Conservation (phyloP, 2,888 invertebrate genomes). For the Muschampia plurimacula region DNA sequence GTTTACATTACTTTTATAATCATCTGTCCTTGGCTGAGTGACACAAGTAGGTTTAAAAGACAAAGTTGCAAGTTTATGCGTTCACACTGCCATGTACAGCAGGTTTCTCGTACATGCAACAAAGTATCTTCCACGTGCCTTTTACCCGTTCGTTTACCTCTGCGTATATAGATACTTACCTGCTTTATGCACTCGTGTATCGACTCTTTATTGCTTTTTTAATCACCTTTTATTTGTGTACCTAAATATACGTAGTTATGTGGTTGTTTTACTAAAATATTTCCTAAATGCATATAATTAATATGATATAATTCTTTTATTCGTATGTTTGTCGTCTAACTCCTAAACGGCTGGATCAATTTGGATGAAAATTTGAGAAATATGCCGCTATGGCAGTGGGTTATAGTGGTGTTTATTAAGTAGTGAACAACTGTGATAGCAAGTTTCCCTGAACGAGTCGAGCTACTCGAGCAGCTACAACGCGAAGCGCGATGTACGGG, state of each 20-base stretch:
- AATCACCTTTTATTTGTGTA: not conserved
- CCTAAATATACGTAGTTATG: not conserved
- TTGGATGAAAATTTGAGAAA: too few species aligned
- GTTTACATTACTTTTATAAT: not conserved
- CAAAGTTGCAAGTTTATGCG: conserved; percentile 6
- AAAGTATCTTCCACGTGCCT: conserved; percentile 25
- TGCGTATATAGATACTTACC: conserved; percentile 3
- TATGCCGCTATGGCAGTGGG: too few species aligned
- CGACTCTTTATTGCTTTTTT: conserved; percentile 3
- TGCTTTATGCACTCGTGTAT: conserved; percentile 9
- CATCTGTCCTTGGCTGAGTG: conserved; percentile 1
- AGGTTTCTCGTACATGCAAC: conserved; percentile 15
- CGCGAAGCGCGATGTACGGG: conserved; percentile 45
- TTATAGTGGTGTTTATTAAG: too few species aligned
- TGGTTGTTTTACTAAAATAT: not conserved
- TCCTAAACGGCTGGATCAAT: too few species aligned
- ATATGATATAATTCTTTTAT: too few species aligned
- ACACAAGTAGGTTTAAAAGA: not conserved
- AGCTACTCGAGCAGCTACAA: conserved; percentile 16
- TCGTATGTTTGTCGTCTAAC: too few species aligned
- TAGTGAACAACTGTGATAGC: not conserved
- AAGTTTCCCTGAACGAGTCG: conserved; percentile 37
- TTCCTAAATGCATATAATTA: too few species aligned
- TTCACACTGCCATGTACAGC: conserved; percentile 10
- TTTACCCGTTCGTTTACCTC: conserved; percentile 27